Percentiles rank a stretch among this genome's conserved stretches.
These are phyloP conservation scores for Peromyscus polionotus DNA, from an alignment of 2,113 vertebrate species.

Conservation along the genomic window DNA sequence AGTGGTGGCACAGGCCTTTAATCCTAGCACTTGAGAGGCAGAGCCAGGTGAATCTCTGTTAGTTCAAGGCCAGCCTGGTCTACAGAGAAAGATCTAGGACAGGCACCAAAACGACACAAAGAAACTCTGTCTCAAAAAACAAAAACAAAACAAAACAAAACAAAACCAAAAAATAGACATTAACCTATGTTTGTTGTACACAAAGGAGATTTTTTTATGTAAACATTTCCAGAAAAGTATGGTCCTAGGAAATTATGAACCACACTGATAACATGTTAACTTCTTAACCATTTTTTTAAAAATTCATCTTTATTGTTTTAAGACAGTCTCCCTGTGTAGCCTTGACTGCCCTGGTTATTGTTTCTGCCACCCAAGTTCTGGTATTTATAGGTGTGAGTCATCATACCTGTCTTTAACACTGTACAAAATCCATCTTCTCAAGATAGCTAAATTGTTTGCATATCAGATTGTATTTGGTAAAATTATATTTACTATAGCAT, in stretches of 20 bases:
- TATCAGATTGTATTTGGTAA: neutral
- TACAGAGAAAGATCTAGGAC: too few relatives aligned
- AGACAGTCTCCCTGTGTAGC: neutral
- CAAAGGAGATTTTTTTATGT: slow-evolving; percentile 3
- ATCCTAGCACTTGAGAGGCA: too few relatives aligned
- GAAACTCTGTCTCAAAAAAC: too few relatives aligned
- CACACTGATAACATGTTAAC: neutral
- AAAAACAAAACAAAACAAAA: neutral
- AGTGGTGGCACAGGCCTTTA: too few relatives aligned
- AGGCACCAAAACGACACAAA: too few relatives aligned
- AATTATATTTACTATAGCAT: neutral
- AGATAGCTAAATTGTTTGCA: neutral
- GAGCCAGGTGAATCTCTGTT: too few relatives aligned
- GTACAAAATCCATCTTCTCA: neutral
- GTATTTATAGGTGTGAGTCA: neutral
- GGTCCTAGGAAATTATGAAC: neutral
- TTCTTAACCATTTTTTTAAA: neutral
- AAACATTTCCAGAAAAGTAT: neutral
- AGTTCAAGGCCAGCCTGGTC: too few relatives aligned
- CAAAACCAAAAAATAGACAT: neutral
- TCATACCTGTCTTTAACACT: neutral
- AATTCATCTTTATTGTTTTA: neutral
- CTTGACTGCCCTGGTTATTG: neutral
- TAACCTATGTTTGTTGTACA: neutral
- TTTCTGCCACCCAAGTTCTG: neutral